A percentile compares a stretch with the other conserved stretches of the same genome.
Evolutionary conservation across 1,140 invertebrate genomes (phyloP).

Genomic region (Akabosia matsudoensis): DNA sequence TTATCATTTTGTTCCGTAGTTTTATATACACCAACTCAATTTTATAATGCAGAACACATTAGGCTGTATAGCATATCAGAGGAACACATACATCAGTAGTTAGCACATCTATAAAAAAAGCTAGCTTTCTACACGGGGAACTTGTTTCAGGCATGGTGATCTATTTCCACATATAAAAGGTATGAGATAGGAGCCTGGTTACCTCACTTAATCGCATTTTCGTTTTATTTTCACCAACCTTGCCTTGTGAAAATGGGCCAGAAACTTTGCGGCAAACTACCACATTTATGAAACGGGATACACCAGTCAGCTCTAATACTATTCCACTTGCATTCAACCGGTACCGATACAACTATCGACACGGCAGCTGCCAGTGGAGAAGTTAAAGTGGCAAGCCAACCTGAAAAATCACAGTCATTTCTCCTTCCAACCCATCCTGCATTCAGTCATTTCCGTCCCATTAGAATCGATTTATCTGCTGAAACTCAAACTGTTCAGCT

Average conservation of each 20-base stretch:
- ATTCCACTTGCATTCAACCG: neutral
- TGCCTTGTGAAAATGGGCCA: neutral
- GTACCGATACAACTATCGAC: neutral
- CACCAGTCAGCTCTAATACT: neutral
- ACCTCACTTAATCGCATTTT: slow-evolving; percentile 19
- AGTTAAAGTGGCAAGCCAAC: neutral
- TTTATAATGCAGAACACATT: too few relatives aligned
- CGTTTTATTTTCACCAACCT: neutral
- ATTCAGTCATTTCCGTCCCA: slow-evolving; percentile 24
- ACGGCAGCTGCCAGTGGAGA: slow-evolving; percentile 13
- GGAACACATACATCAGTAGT: neutral
- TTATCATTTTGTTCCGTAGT: neutral
- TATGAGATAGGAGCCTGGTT: neutral
- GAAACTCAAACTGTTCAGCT: neutral
- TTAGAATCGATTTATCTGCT: slow-evolving; percentile 23
- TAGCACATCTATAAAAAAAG: neutral
- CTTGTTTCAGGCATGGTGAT: neutral
- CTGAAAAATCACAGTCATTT: slow-evolving; percentile 20
- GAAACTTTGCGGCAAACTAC: too few relatives aligned
- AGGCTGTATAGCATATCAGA: neutral
- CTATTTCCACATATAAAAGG: neutral
- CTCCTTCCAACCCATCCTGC: slow-evolving; percentile 19
- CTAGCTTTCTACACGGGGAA: neutral
- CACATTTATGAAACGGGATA: neutral
- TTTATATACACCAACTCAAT: neutral